phyloP scores from a whole-genome alignment of 2,113 vertebrate species.

The Hypomesus transpacificus region DNA sequence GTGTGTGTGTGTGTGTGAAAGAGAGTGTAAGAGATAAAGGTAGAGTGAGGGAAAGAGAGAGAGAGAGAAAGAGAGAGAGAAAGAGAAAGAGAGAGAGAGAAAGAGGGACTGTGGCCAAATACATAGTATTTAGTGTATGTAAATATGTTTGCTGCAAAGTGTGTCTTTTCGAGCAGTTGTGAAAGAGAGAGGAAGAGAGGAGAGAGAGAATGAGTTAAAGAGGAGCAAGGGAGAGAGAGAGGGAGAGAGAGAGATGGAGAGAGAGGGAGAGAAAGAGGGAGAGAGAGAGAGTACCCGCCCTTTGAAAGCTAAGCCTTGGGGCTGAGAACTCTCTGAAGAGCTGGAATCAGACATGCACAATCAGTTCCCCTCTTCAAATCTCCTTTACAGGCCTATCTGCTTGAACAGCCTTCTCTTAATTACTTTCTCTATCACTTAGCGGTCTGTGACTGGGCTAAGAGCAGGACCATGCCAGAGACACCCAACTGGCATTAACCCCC shows the following conservation, averaged over 20 bases:
- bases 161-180: not conserved
- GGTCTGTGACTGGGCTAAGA: slow-evolving; percentile 58
- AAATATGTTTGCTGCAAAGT: not conserved
- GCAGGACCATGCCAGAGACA: slow-evolving; percentile 58
- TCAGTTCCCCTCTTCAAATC: slow-evolving; percentile 77
- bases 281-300: slow-evolving; percentile 46
- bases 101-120: not conserved
- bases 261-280: slow-evolving; percentile 29
- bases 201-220: slow-evolving; percentile 27
- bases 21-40: not conserved
- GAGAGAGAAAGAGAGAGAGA: slow-evolving; percentile 3
- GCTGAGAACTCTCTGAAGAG: slow-evolving; percentile 71
- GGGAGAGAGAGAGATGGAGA: slow-evolving; percentile 25
- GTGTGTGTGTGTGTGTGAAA: slow-evolving; percentile 2
- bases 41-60: not conserved
- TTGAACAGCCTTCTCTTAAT: slow-evolving; percentile 76
- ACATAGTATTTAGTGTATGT: not conserved
- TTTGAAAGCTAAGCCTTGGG: slow-evolving; percentile 72
- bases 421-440: slow-evolving; percentile 75
- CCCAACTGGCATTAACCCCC: slow-evolving; percentile 55
- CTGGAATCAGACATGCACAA: slow-evolving; percentile 76
- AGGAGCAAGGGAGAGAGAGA: slow-evolving; percentile 26
- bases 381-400: slow-evolving; percentile 75
- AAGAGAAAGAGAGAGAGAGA: not conserved
- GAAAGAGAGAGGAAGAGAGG: slow-evolving; percentile 17